These are phyloP conservation scores for Macaria liturata DNA, from an alignment of 2,888 invertebrate genomes.

Conservation along the genomic window DNA sequence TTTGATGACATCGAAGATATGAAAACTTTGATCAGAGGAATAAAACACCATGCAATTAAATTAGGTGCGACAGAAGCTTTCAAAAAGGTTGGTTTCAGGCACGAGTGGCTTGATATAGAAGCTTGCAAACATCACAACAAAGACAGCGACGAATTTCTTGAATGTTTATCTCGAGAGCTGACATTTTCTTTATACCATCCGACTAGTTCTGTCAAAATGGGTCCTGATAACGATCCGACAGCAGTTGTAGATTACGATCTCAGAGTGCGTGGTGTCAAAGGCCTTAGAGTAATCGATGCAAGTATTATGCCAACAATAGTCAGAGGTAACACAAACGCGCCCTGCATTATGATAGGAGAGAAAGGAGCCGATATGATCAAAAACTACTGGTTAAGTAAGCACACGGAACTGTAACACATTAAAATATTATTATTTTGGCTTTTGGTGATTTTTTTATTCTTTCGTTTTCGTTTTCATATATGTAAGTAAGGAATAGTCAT, in stretches of 20 bases:
- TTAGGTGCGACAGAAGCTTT: constrained; percentile 55
- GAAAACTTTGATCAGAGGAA: constrained; percentile 47
- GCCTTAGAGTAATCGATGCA: constrained; percentile 85
- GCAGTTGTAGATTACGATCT: constrained; percentile 84
- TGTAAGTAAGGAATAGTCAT: no score
- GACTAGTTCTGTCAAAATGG: constrained; percentile 86
- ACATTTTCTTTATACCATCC: constrained; percentile 87
- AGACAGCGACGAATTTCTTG: constrained; percentile 49
- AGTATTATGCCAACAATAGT: constrained; percentile 86
- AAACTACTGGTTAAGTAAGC: constrained; percentile 68
- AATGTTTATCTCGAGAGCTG: constrained; percentile 53
- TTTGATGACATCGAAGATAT: constrained; percentile 82
- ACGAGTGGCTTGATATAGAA: constrained; percentile 58
- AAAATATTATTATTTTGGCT: background rate
- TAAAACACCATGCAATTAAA: constrained; percentile 47
- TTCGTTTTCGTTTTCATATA: no score
- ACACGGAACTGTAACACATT: constrained; percentile 50
- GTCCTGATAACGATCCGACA: constrained; percentile 63
- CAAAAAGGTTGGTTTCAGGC: constrained; percentile 47
- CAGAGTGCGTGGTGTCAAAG: constrained; percentile 75
- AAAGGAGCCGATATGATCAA: constrained; percentile 86
- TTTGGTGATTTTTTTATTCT: background rate
- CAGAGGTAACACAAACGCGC: constrained; percentile 85
- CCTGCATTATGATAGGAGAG: constrained; percentile 86
- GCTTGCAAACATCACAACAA: constrained; percentile 50